Base-by-base conservation (phyloP, 2,113 vertebrate species). In the Eublepharis macularius region DNA sequence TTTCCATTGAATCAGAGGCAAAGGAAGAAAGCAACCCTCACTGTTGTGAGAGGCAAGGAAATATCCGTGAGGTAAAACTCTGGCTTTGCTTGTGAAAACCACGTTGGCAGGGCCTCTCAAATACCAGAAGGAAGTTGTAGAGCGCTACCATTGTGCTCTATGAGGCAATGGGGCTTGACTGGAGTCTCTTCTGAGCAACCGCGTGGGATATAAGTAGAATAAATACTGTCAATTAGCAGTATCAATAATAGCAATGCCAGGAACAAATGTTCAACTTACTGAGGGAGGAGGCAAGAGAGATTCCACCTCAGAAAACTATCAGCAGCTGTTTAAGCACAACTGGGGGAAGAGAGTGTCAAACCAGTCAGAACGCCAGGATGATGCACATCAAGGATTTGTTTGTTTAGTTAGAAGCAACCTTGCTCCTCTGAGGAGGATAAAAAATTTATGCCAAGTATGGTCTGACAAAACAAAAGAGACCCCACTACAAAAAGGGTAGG, bases 351-450 rank as follows among this genome's bases (percentile, higher is more conserved):
- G 79, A 76, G 47, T 69, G 72, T 86, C 72, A 86, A 76, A 69
- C 60, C 73, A 86, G 80, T 85, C 83, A 57, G 75, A 76, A 57
- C 72, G 13, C 60, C 63, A 76, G 47, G 43, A 76, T 69, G 63
- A 76, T 82, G 73, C 36, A 76, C 80, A 86, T 82, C 63, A 82
- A 76, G 19, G 79, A 32, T 86, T 86, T 82, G 79, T 86, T 82
- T 66, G 41, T 66, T 65, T 78, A 39, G 21, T 80, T 73, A 72
- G 60, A 49, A 19, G n/a, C 76, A 6, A n/a, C 12, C 41, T 29
- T 63, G 41, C 43, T 54, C 26, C 36, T 11, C 63, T 6, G 47
- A 34, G 54, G 76, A 72, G 0, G 2, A 69, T 63, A 74, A 39
- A 12, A 84, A 76, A 84, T 76, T 84, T 84, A 84, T 84, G 76